Percentiles rank a stretch among this genome's conserved stretches.
These are phyloP conservation scores for Halcyon smyrnensis DNA, from an alignment of 2,797 vertebrate genomes.

Conservation along the genomic window DNA sequence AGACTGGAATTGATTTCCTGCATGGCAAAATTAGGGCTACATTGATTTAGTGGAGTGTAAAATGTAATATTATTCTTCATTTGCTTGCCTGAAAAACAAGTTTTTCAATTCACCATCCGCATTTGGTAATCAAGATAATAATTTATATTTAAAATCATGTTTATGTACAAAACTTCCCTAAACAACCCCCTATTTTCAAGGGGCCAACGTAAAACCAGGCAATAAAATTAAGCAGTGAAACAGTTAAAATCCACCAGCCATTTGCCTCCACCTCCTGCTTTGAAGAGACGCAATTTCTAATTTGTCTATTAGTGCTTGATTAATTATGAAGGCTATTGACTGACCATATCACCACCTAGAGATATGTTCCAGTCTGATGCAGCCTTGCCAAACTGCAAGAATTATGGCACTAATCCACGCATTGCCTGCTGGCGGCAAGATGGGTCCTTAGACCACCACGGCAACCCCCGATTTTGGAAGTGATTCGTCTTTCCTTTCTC, in stretches of 20 bases:
- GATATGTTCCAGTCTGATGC: conserved; percentile 51
- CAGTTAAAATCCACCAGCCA: conserved; percentile 58
- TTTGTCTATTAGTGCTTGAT: conserved; percentile 72
- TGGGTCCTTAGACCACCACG: fast-evolving
- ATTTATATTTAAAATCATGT: conserved; percentile 72
- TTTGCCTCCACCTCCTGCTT: conserved; percentile 58
- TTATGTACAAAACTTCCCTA: conserved; percentile 25
- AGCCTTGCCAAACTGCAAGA: conserved; percentile 57
- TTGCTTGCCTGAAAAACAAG: conserved; percentile 78
- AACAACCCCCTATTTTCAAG: neutral
- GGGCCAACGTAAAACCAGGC: neutral
- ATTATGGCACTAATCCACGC: neutral
- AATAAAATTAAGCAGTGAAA: neutral
- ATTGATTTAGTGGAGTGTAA: conserved; percentile 82
- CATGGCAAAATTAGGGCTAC: conserved; percentile 77
- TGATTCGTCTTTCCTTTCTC: neutral
- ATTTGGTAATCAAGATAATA: conserved; percentile 71
- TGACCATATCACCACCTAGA: conserved; percentile 64
- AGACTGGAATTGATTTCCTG: conserved; percentile 82
- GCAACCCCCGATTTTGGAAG: neutral
- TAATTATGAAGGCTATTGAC: conserved; percentile 72
- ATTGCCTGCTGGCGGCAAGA: fast-evolving
- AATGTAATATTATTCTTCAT: conserved; percentile 82
- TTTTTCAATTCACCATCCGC: conserved; percentile 68
- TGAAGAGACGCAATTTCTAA: conserved; percentile 63